Base-by-base conservation (phyloP, 2,797 vertebrate genomes). In the Manis javanica region DNA sequence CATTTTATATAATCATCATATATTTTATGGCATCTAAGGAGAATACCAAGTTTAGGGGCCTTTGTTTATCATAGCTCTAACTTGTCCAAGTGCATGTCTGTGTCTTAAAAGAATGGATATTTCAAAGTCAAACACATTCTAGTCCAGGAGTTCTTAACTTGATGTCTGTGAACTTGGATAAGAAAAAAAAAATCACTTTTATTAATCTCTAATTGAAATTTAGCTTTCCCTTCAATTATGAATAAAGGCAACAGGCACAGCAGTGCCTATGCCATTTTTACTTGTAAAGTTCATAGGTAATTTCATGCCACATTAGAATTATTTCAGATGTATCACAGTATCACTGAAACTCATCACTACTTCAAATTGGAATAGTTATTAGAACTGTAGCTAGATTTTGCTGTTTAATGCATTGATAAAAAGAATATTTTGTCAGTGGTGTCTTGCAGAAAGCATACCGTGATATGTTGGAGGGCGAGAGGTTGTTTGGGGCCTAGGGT, bases 211-310 rank as follows among this genome's bases (percentile, higher is more conserved):
- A 46, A 42, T 10, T 81, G 83, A 86, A 88, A 91, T 81, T 82
- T 69, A 46, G 18, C 26, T 74, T 96, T 93, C 64, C 64, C 46
- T 94, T 91, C 34, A 19, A 3, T 82, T 93, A 37, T 64, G 68
- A 55, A 83, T 72, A 19, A 2, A 79, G 57, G n/a, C 39, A 82
- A 57, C 19, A 72, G 53, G 31, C 8, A 34, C 6, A 68, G 13
- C 9, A 74, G 51, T 55, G 68, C 37, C 21, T 55, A n/a, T 31
- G 55, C 77, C 10, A 34, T 77, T 90, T 72, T 51, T 24, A 21
- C 7, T 29, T 51, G 26, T 71, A 24, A 12, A 15, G 31, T 57
- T 87, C 7, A 5, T 31, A 21, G 34, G 34, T 82, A 68, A 19
- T 82, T 90, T 87, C 10, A 64, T 86, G 68, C 57, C 42, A 53